These are phyloP conservation scores for Pelosia muscerda DNA, from an alignment of 2,888 invertebrate genomes.

Conservation along the genomic window DNA sequence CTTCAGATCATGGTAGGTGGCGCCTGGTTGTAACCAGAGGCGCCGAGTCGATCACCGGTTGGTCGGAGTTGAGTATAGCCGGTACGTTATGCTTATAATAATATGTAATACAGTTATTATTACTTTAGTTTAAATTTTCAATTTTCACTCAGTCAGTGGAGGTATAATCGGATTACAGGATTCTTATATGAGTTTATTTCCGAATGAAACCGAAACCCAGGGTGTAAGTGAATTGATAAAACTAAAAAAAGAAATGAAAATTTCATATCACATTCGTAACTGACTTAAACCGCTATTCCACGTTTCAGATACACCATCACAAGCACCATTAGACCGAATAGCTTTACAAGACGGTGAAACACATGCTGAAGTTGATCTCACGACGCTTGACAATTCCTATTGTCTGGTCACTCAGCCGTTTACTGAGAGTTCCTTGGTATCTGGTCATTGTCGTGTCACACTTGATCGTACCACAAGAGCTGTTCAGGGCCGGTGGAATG, in stretches of 20 bases:
- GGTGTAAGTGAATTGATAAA: too few relatives aligned
- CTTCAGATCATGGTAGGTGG: conserved; percentile 78
- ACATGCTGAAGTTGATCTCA: conserved; percentile 61
- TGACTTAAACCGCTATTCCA: too few relatives aligned
- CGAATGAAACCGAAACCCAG: too few relatives aligned
- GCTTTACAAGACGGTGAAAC: conserved; percentile 67
- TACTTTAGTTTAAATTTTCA: too few relatives aligned
- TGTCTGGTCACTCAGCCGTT: conserved; percentile 79
- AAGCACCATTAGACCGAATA: conserved; percentile 59
- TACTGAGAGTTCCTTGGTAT: conserved; percentile 71
- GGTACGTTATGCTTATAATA: conserved; percentile 53
- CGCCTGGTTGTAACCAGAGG: conserved; percentile 67
- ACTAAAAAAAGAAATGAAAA: too few relatives aligned
- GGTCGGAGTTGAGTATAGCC: conserved; percentile 71
- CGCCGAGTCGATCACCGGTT: conserved; percentile 67
- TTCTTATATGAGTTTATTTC: too few relatives aligned
- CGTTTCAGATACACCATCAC: conserved; percentile 49
- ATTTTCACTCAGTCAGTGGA: too few relatives aligned
- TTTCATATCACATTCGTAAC: too few relatives aligned
- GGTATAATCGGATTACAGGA: too few relatives aligned
- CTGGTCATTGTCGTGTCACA: conserved; percentile 76
- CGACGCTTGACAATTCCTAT: conserved; percentile 67
- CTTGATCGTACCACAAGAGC: conserved; percentile 75
- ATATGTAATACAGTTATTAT: too few relatives aligned
- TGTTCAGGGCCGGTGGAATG: conserved; percentile 80